phyloP scores from a whole-genome alignment of 2,113 vertebrate genomes.

The Mirounga angustirostris region DNA sequence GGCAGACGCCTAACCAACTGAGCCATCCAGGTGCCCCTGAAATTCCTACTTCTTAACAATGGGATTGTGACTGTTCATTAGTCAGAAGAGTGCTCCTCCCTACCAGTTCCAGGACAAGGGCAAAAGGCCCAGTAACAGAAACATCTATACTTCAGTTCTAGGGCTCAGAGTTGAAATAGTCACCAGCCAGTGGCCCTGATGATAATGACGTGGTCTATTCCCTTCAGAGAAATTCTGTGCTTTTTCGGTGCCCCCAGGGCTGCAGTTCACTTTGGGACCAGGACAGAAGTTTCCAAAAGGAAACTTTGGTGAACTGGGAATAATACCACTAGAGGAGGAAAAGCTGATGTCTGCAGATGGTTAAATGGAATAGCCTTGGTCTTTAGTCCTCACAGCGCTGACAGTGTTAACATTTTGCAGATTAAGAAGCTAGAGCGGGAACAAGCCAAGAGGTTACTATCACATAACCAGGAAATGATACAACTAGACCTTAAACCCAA shows the following conservation, averaged over 20 bases:
- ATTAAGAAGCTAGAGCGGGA: background rate
- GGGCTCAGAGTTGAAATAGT: background rate
- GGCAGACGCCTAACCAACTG: background rate
- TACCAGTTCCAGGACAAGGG: background rate
- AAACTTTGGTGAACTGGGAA: background rate
- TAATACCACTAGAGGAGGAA: background rate
- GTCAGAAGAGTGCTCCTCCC: background rate
- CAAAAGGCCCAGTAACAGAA: background rate
- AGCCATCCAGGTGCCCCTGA: background rate
- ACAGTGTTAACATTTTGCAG: background rate
- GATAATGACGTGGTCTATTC: background rate
- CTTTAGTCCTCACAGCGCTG: background rate
- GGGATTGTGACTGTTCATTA: background rate
- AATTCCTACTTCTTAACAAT: background rate
- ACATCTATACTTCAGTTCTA: background rate
- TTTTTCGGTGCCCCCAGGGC: background rate
- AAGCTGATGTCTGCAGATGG: background rate
- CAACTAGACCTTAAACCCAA: background rate
- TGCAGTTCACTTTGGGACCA: background rate
- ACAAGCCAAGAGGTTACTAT: background rate
- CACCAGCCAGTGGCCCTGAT: background rate
- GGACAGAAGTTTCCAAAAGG: background rate
- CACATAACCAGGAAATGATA: background rate
- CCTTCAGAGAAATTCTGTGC: background rate
- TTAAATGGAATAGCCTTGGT: background rate